A percentile compares a stretch with the other conserved stretches of the same genome.
phyloP scores from a whole-genome alignment of 2,113 vertebrate species.

The Lasiurus borealis region DNA sequence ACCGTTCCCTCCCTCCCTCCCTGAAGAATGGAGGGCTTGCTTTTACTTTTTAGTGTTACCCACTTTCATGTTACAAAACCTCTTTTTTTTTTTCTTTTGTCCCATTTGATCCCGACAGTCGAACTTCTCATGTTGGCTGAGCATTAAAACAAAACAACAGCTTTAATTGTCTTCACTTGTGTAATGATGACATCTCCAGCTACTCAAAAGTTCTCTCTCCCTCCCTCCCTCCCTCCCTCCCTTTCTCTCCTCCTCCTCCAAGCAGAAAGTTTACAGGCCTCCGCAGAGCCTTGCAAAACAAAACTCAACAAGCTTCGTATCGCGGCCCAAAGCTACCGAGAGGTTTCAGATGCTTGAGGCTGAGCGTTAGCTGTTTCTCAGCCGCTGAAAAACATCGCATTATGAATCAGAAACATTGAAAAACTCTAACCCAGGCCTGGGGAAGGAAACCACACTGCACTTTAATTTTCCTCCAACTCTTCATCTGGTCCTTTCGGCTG shows the following conservation, averaged over 20 bases:
- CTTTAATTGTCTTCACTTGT: not conserved
- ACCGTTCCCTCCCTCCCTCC: not conserved
- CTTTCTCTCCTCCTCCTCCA: not conserved
- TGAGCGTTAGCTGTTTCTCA: conserved; percentile 63
- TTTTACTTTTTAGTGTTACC: conserved; percentile 35
- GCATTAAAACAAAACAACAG: conserved; percentile 48
- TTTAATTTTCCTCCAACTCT: conserved; percentile 60
- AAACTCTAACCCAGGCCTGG: conserved; percentile 57
- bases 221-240: not conserved
- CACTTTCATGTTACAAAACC: not conserved
- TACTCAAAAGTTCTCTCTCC: conserved; percentile 36
- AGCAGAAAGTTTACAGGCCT: conserved; percentile 43
- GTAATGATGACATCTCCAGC: not conserved
- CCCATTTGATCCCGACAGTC: conserved; percentile 9
- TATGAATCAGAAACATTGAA: conserved; percentile 64
- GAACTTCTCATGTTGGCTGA: conserved; percentile 2
- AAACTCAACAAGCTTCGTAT: conserved; percentile 52
- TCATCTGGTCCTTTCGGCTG: not conserved
- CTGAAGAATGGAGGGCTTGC: not conserved
- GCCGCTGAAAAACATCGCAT: conserved; percentile 60
- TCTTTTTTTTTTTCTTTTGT: not conserved
- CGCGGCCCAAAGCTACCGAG: conserved; percentile 60
- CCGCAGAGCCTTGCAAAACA: conserved; percentile 60
- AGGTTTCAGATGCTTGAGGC: conserved; percentile 76
- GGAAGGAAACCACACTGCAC: conserved; percentile 65